phyloP scores from a whole-genome alignment of 2,113 vertebrate species.

The Mobula birostris region DNA sequence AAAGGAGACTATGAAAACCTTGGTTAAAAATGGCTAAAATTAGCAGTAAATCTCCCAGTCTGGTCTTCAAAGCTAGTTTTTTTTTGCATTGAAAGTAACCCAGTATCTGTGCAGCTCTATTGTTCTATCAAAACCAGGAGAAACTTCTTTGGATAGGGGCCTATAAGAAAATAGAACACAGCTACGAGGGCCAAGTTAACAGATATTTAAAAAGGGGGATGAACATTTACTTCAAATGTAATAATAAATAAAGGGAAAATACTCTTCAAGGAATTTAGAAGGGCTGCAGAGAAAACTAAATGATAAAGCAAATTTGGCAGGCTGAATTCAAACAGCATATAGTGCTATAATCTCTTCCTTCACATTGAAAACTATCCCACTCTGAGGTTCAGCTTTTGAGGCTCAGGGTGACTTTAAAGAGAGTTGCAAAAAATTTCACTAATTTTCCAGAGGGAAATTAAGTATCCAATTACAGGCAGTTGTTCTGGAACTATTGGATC shows the following conservation, averaged over 20 bases:
- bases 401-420: not conserved
- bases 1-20: not conserved
- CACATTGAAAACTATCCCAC: not conserved
- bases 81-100: not conserved
- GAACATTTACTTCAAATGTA: not conserved
- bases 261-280: not conserved
- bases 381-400: not conserved
- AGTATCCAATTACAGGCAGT: not conserved
- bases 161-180: not conserved
- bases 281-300: not conserved
- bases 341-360: not conserved
- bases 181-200: not conserved
- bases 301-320: not conserved
- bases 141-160: not conserved
- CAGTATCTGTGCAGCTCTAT: not conserved
- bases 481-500: not conserved
- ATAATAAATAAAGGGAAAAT: not conserved
- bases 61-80: not conserved
- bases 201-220: not conserved
- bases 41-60: not conserved
- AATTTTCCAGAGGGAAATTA: constrained; percentile 7
- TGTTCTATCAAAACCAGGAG: not conserved
- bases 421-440: not conserved
- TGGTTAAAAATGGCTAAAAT: not conserved
- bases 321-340: not conserved